Evolutionary conservation across 2,888 invertebrate genomes (phyloP).

Genomic region (Lycaena phlaeas): DNA sequence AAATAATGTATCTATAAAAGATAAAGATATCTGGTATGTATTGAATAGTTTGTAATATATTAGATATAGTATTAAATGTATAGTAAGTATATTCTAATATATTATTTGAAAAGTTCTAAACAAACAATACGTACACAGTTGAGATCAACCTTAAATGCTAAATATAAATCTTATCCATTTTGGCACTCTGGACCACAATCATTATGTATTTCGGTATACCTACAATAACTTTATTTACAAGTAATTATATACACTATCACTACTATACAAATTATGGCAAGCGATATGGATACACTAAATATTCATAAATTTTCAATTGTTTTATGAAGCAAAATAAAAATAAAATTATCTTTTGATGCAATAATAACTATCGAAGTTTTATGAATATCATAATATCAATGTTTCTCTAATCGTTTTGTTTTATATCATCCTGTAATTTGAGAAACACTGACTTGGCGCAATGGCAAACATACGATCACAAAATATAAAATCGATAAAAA

Average conservation of each 20-base stretch:
- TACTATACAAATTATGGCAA: slow-evolving; percentile 18
- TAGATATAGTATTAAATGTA: too few species aligned
- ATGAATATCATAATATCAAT: background rate
- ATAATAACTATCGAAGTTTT: background rate
- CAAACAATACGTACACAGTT: slow-evolving; percentile 54
- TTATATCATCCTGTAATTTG: background rate
- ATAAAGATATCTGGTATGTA: too few species aligned
- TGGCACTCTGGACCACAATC: slow-evolving; percentile 65
- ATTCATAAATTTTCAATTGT: background rate
- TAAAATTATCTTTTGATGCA: background rate
- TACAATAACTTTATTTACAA: background rate
- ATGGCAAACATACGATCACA: too few species aligned
- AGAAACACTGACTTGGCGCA: background rate
- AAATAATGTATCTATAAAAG: too few species aligned
- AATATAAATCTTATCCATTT: slow-evolving; percentile 59
- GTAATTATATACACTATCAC: slow-evolving; percentile 11
- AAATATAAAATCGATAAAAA: too few species aligned
- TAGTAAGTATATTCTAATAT: too few species aligned
- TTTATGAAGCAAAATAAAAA: background rate
- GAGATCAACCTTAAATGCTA: slow-evolving; percentile 64
- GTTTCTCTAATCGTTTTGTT: too few species aligned
- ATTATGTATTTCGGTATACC: slow-evolving; percentile 18
- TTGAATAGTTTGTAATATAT: too few species aligned
- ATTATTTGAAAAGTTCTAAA: slow-evolving; percentile 16
- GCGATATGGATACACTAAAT: slow-evolving; percentile 2